phyloP scores from a whole-genome alignment of 2,888 invertebrate genomes.

The Meandrusa payeni region DNA sequence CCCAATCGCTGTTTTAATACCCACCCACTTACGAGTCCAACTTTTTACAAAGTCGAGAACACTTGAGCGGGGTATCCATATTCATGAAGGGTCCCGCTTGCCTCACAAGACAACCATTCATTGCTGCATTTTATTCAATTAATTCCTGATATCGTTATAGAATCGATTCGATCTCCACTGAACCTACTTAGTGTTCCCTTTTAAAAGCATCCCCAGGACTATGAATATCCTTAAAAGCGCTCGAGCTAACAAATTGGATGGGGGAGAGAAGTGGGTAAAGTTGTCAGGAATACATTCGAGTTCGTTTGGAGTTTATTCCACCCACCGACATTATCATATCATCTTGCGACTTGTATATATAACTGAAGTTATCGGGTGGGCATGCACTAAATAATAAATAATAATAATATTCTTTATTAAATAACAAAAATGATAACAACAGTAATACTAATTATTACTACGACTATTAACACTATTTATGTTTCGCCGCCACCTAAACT shows the following conservation, averaged over 20 bases:
- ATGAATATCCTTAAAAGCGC: conserved; percentile 48
- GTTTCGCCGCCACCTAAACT: too few species aligned
- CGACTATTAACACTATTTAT: too few species aligned
- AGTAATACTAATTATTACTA: too few species aligned
- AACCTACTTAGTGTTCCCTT: conserved; percentile 33
- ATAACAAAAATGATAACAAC: too few species aligned
- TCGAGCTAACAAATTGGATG: conserved; percentile 32
- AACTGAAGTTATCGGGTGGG: too few species aligned
- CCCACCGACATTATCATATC: too few species aligned
- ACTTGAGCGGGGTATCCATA: conserved; percentile 62
- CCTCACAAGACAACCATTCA: conserved; percentile 37
- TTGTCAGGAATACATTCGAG: conserved; percentile 2
- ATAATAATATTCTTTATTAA: too few species aligned
- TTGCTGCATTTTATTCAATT: conserved; percentile 72
- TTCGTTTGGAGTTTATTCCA: background rate
- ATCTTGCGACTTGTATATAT: too few species aligned
- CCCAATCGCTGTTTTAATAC: conserved; percentile 41
- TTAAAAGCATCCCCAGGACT: conserved; percentile 35
- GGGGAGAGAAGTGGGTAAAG: conserved; percentile 12
- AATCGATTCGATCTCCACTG: conserved; percentile 36
- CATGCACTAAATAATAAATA: too few species aligned
- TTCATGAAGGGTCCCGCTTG: conserved; percentile 51
- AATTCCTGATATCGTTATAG: conserved; percentile 56
- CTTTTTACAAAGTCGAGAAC: conserved; percentile 58
- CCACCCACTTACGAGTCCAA: conserved; percentile 50